phyloP scores from a whole-genome alignment of 2,888 invertebrate species.

The Andrena trimmerana region DNA sequence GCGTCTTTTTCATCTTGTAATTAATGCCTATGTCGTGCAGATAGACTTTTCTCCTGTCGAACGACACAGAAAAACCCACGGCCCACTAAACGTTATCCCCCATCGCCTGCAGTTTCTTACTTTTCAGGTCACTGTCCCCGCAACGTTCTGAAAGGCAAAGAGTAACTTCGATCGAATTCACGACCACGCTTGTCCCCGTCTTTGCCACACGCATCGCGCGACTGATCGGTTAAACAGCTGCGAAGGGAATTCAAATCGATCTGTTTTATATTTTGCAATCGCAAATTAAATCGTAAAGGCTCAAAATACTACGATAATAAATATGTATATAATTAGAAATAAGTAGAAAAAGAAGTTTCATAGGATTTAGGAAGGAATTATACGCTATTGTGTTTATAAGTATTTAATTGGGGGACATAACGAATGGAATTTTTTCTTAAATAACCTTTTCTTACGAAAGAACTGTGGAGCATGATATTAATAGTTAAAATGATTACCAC shows the following conservation, averaged over 20 bases:
- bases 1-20: conserved; percentile 39
- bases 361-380: no score
- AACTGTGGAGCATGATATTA: no score
- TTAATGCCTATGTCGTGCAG: conserved; percentile 44
- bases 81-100: conserved; percentile 1
- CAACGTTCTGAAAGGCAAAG: conserved; percentile 11
- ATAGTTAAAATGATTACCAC: no score
- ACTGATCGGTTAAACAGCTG: not conserved
- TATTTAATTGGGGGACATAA: no score
- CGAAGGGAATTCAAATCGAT: not conserved
- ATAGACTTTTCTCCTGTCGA: conserved; percentile 19
- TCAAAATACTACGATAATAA: no score
- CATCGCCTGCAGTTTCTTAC: conserved; percentile 16
- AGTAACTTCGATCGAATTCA: conserved; percentile 25
- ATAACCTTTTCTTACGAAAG: no score
- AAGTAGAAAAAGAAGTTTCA: no score
- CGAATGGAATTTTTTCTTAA: no score
- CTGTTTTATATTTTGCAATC: not conserved
- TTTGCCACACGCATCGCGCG: conserved; percentile 5
- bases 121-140: conserved; percentile 48
- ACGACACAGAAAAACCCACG: not conserved
- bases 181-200: conserved; percentile 27
- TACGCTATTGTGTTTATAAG: no score
- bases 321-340: no score
- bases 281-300: not conserved